Percentiles rank a stretch among this genome's conserved stretches.
Evolutionary conservation across 2,113 vertebrate species (phyloP).

Genomic region (Turdus rufiventris): DNA sequence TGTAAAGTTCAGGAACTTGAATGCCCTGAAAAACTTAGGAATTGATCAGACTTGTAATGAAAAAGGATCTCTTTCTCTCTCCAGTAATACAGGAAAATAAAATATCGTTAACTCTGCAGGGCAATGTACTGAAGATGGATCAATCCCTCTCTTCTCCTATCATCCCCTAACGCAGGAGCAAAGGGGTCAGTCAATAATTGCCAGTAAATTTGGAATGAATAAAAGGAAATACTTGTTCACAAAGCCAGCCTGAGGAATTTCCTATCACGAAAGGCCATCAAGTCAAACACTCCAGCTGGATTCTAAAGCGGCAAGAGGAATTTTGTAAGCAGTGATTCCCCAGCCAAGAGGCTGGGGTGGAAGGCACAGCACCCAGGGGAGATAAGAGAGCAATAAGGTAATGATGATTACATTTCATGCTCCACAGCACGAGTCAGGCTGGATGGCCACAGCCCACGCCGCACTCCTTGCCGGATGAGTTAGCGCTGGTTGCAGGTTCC

Average conservation of each 20-base stretch:
- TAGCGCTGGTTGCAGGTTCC: not conserved
- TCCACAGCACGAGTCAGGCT: not conserved
- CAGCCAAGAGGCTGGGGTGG: not conserved
- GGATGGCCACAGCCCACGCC: not conserved
- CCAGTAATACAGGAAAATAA: constrained; percentile 40
- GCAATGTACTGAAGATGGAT: constrained; percentile 39
- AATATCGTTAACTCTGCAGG: constrained; percentile 55
- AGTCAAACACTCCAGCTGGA: not conserved
- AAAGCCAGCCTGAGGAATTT: not conserved
- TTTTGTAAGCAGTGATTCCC: not conserved
- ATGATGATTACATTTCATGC: constrained; percentile 36
- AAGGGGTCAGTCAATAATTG: constrained; percentile 46
- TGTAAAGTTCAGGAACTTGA: constrained; percentile 26
- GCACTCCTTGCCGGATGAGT: not conserved
- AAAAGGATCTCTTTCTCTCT: constrained; percentile 33
- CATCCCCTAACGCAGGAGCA: constrained; percentile 20
- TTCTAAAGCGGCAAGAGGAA: not conserved
- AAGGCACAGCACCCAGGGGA: constrained; percentile 21
- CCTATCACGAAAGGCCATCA: not conserved
- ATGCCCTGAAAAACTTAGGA: constrained; percentile 38
- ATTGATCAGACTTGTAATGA: constrained; percentile 59
- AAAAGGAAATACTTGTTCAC: constrained; percentile 20
- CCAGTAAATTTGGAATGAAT: constrained; percentile 22
- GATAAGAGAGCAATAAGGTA: constrained; percentile 12
- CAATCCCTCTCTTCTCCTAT: constrained; percentile 28